Percentiles rank a stretch among this genome's conserved stretches.
Evolutionary conservation across 2,113 vertebrate genomes (phyloP).

Genomic region (Onychostruthus taczanowskii): DNA sequence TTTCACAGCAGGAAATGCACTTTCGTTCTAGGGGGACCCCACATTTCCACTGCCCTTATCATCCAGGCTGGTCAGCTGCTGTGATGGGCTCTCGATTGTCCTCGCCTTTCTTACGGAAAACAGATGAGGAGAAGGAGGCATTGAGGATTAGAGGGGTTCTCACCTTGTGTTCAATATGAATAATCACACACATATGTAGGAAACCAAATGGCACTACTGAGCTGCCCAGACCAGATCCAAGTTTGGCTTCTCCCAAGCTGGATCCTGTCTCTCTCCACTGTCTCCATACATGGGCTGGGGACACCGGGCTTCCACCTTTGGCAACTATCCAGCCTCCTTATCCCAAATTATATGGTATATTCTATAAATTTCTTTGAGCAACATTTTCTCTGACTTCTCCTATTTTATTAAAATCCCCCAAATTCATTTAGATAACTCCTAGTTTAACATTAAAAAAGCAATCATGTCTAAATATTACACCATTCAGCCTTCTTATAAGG

Average conservation of each 20-base stretch:
- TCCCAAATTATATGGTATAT: background rate
- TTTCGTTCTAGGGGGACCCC: rapidly evolving
- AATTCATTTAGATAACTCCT: background rate
- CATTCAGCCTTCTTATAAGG: background rate
- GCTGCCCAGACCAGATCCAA: background rate
- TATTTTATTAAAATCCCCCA: background rate
- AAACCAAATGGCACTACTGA: background rate
- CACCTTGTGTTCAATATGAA: background rate
- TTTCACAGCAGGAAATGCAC: background rate
- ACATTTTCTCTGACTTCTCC: background rate
- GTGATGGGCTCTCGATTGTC: background rate
- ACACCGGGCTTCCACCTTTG: background rate
- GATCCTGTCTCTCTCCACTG: background rate
- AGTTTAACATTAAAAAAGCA: background rate
- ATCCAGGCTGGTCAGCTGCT: background rate
- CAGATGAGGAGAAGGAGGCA: background rate
- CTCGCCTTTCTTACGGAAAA: background rate
- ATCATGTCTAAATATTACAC: background rate
- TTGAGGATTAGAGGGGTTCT: background rate
- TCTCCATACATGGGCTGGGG: background rate
- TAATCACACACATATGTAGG: background rate
- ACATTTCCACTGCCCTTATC: background rate
- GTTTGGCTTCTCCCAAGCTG: background rate
- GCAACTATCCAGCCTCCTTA: background rate
- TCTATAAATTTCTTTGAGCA: background rate